Conservation (phyloP, 2,888 invertebrate genomes). For the Isoperla grammatica region DNA sequence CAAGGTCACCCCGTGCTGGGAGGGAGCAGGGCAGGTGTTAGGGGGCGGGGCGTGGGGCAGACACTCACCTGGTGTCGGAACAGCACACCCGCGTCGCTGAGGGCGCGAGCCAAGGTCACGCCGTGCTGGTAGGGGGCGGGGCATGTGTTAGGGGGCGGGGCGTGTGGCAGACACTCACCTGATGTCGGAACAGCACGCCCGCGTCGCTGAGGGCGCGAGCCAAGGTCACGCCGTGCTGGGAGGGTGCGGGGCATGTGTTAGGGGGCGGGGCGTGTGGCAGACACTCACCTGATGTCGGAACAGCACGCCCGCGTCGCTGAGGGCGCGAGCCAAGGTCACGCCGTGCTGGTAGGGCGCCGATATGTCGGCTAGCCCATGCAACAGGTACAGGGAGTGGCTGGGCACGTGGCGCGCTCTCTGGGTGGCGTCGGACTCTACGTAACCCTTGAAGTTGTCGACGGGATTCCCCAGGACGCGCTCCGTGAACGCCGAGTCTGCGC, state of each 20-base stretch:
- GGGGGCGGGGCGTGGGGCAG: conserved; percentile 91
- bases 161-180: conserved; percentile 86
- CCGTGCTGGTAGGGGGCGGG: conserved; percentile 93
- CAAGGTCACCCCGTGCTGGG: conserved; percentile 86
- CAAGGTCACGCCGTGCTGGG: conserved; percentile 86
- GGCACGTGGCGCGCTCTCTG: conserved; percentile 84
- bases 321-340: conserved; percentile 79
- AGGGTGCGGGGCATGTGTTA: conserved; percentile 86
- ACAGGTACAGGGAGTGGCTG: conserved; percentile 77
- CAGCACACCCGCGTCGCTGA: conserved; percentile 81
- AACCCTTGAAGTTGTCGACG: conserved; percentile 80
- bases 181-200: conserved; percentile 85
- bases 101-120: conserved; percentile 79
- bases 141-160: too few relatives aligned
- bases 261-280: conserved; percentile 82
- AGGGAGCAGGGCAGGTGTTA: conserved; percentile 88
- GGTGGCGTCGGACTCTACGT: conserved; percentile 88
- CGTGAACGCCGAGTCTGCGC: conserved; percentile 88
- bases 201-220: conserved; percentile 83
- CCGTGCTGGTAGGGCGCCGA: conserved; percentile 93
- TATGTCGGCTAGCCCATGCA: conserved; percentile 90
- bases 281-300: conserved; percentile 84
- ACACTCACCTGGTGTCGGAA: conserved; percentile 86
- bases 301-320: conserved; percentile 81
- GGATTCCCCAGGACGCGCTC: conserved; percentile 88